Percentiles rank a stretch among this genome's conserved stretches.
Evolutionary conservation across 1,140 invertebrate species (phyloP).

Genomic region (Hetaerina americana): DNA sequence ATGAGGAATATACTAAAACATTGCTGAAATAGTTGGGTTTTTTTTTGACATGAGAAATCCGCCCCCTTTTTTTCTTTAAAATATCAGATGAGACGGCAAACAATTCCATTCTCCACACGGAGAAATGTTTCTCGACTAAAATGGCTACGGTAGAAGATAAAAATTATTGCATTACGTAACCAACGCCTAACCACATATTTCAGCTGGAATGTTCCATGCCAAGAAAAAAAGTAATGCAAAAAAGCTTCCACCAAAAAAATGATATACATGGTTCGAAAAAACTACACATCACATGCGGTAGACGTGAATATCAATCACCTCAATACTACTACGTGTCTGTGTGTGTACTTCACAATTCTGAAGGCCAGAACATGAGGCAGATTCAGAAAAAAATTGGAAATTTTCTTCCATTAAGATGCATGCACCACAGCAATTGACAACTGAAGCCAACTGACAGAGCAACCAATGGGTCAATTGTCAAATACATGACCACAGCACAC

Average conservation of each 20-base stretch:
- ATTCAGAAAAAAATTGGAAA: no score
- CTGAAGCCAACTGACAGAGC: no score
- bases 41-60: background rate
- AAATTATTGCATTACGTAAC: background rate
- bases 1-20: background rate
- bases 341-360: no score
- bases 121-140: background rate
- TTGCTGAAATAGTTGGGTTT: no score
- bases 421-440: no score
- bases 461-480: no score
- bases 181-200: background rate
- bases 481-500: no score
- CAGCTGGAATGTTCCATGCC: background rate
- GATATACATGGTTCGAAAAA: background rate
- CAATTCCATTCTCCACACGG: no score
- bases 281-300: background rate
- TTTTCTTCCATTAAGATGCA: no score
- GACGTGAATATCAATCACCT: no score
- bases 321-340: no score
- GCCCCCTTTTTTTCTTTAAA: background rate
- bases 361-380: no score
- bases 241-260: background rate
- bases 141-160: background rate
- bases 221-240: background rate
- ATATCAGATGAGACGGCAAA: background rate